phyloP scores from a whole-genome alignment of 2,797 vertebrate species.

The Eidolon dupreanum region DNA sequence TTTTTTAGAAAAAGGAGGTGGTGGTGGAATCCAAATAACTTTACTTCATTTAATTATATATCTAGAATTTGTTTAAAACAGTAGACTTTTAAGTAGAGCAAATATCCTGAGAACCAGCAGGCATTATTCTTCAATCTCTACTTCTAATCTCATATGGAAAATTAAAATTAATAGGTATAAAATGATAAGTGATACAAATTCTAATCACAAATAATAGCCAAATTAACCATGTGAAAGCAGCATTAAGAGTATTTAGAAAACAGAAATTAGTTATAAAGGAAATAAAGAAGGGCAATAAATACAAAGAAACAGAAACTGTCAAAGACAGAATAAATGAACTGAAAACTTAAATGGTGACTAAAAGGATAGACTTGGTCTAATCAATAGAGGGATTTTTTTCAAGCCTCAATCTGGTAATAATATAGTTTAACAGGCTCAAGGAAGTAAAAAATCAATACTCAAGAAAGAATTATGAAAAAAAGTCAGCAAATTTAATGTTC shows the following conservation, averaged over 20 bases:
- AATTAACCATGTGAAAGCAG: conserved; percentile 46
- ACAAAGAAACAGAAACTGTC: conserved; percentile 22
- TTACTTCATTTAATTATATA: conserved; percentile 26
- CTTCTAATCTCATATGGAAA: conserved; percentile 56
- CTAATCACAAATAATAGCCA: conserved; percentile 40
- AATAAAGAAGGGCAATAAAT: conserved; percentile 42
- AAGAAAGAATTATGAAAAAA: conserved; percentile 55
- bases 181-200: conserved; percentile 41
- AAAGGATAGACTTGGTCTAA: neutral
- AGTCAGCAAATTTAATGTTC: conserved; percentile 39
- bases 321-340: conserved; percentile 25
- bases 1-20: conserved; percentile 5
- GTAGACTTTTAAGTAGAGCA: conserved; percentile 30
- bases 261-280: conserved; percentile 17
- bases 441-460: conserved; percentile 31
- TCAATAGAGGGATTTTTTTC: conserved; percentile 46
- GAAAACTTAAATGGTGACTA: conserved; percentile 38
- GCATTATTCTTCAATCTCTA: conserved; percentile 56
- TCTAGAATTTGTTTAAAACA: conserved; percentile 34
- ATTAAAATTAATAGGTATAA: conserved; percentile 46
- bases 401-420: conserved; percentile 38
- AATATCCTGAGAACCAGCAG: conserved; percentile 27
- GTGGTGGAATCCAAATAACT: conserved; percentile 15
- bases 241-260: neutral
- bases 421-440: conserved; percentile 24